Base-by-base conservation (phyloP, 2,113 vertebrate species). In the Laticauda laticaudata region DNA sequence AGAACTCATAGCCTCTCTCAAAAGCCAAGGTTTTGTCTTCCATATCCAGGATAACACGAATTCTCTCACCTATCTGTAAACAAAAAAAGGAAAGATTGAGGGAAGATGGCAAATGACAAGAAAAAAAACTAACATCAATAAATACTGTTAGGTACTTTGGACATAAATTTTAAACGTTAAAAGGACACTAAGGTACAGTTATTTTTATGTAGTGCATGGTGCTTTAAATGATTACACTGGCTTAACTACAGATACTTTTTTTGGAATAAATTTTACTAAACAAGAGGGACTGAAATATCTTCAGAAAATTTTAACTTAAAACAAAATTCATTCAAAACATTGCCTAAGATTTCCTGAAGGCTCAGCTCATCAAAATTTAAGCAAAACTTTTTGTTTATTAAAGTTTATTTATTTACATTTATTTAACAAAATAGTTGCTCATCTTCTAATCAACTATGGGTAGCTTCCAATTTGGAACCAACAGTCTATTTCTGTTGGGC, bases 31-130 rank as follows among this genome's bases (percentile, higher is more conserved):
- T 99, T 98, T 99, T 99, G 97, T 99, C 99, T 95, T 99, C 99
- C 99, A 99, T 99, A 97, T 99, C 99, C 95, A 99, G 98, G 95
- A 99, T 99, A 91, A 99, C 99, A 91, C 99, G 98, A 97, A 99
- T 99, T 96, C 99, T 98, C 97, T 99, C 99, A 45, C 99, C 99
- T 92, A 99, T 99, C 99, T 99, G 98, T 57, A 96, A 96, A 98
- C 5, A 95, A 24, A 97, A 93, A 96, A 3, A 92, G 59, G 9
- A 91, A 64, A 43, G n/a, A 43, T 53, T 86, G 75, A 59, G 34
- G 34, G 15, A 23, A 39, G 24, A 61, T 39, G 14, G 20, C 45
- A 86, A 87, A 54, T 53, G 18, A 75, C 21, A 14, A 43, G 23
- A 90, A 9, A 64, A 55, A 75, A 69, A 26, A 20, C 53, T n/a